Evolutionary conservation across 2,113 vertebrate species (phyloP).

Genomic region (Bujurquina vittata): DNA sequence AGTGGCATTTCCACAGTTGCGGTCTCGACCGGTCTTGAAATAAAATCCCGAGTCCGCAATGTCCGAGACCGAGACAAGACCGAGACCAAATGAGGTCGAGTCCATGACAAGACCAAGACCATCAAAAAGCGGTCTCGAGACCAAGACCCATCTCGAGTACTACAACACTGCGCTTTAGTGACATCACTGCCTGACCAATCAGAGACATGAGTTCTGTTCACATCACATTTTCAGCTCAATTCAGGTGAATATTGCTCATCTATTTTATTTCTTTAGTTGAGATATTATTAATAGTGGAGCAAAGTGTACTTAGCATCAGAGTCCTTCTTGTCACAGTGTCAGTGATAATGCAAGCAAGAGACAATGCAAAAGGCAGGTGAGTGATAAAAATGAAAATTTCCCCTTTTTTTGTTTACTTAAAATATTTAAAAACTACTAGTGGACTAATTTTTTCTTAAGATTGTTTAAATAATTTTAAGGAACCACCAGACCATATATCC

Average conservation of each 20-base stretch:
- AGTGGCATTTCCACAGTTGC: too few relatives aligned
- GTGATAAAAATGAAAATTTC: background rate
- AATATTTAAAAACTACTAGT: background rate
- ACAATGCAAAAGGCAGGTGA: background rate
- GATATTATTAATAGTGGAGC: background rate
- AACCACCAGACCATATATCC: background rate
- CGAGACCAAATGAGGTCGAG: too few relatives aligned
- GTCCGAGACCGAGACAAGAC: too few relatives aligned
- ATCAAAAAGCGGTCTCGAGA: too few relatives aligned
- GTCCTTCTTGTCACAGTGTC: background rate
- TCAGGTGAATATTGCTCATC: background rate
- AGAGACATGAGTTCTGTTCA: too few relatives aligned
- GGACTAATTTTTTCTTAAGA: background rate
- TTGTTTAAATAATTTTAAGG: background rate
- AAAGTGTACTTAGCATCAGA: fast-evolving
- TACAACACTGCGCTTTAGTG: too few relatives aligned
- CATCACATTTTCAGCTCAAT: too few relatives aligned
- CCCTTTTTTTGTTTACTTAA: background rate
- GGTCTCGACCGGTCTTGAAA: too few relatives aligned
- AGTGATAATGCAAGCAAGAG: background rate
- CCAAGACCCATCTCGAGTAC: too few relatives aligned
- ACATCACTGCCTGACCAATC: too few relatives aligned
- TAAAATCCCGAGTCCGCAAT: too few relatives aligned
- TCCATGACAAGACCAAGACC: too few relatives aligned
- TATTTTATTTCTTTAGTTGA: background rate